phyloP scores from a whole-genome alignment of 2,888 invertebrate genomes.

The Heliconius erato region DNA sequence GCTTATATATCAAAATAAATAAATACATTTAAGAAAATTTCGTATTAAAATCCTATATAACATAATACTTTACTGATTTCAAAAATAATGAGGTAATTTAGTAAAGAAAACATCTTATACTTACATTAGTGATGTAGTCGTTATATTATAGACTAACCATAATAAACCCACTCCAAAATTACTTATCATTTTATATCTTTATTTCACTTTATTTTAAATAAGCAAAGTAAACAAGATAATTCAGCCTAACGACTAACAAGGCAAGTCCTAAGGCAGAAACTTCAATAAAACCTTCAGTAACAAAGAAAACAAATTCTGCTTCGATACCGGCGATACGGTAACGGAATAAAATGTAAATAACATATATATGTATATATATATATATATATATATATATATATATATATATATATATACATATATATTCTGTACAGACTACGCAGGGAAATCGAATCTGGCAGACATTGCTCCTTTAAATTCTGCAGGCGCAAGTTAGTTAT shows the following conservation, averaged over 20 bases:
- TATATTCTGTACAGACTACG: slow-evolving; percentile 48
- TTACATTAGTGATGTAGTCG: not conserved
- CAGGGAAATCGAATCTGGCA: slow-evolving; percentile 65
- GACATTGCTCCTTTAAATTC: slow-evolving; percentile 70
- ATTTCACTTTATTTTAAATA: not conserved
- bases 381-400: too few species aligned
- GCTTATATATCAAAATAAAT: too few species aligned
- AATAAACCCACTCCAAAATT: not conserved
- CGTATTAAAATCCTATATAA: too few species aligned
- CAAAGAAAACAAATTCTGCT: slow-evolving; percentile 45
- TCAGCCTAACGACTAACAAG: not conserved
- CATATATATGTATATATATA: slow-evolving; percentile 40
- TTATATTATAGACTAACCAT: not conserved
- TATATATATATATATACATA: too few species aligned
- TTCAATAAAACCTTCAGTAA: slow-evolving; percentile 30
- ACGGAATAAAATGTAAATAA: slow-evolving; percentile 61
- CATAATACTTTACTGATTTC: too few species aligned
- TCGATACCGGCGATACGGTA: slow-evolving; percentile 33
- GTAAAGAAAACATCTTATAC: too few species aligned
- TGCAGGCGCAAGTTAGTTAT: slow-evolving; percentile 64
- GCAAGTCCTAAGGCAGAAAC: slow-evolving; percentile 17
- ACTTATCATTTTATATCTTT: not conserved
- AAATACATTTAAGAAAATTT: too few species aligned
- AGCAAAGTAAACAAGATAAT: not conserved
- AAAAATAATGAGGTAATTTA: too few species aligned